These are phyloP conservation scores for Parauchenoglanis ngamensis DNA, from an alignment of 2,797 vertebrate genomes.

Conservation along the genomic window DNA sequence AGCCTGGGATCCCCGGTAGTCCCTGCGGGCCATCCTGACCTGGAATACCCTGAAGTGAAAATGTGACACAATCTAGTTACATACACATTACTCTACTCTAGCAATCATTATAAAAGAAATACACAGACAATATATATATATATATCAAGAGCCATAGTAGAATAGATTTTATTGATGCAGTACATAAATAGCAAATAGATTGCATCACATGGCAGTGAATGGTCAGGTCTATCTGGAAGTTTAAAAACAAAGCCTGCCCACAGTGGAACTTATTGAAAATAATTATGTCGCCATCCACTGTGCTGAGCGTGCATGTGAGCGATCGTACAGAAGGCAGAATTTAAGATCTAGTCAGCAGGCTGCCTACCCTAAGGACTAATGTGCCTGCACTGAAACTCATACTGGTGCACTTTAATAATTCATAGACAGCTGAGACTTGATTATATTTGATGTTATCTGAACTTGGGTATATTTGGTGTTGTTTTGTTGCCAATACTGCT, in stretches of 20 bases:
- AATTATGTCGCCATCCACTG: background rate
- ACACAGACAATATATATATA: background rate
- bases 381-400: background rate
- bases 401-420: background rate
- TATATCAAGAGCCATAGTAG: too few species aligned
- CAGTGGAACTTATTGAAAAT: background rate
- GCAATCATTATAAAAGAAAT: background rate
- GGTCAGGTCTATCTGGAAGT: background rate
- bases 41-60: slow-evolving; percentile 84
- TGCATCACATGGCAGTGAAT: background rate
- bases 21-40: slow-evolving; percentile 93
- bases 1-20: slow-evolving; percentile 89
- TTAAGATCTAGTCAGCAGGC: background rate
- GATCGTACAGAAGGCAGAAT: background rate
- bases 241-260: too few species aligned
- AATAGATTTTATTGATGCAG: background rate
- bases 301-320: background rate
- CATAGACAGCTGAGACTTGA: background rate
- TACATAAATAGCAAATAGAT: too few species aligned
- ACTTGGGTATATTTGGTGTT: background rate
- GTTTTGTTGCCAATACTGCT: background rate
- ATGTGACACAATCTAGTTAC: slow-evolving; percentile 22
- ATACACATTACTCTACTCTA: background rate
- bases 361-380: background rate
- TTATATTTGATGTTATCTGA: background rate